phyloP scores from a whole-genome alignment of 2,797 vertebrate species.

The Arctocebus calabarensis region DNA sequence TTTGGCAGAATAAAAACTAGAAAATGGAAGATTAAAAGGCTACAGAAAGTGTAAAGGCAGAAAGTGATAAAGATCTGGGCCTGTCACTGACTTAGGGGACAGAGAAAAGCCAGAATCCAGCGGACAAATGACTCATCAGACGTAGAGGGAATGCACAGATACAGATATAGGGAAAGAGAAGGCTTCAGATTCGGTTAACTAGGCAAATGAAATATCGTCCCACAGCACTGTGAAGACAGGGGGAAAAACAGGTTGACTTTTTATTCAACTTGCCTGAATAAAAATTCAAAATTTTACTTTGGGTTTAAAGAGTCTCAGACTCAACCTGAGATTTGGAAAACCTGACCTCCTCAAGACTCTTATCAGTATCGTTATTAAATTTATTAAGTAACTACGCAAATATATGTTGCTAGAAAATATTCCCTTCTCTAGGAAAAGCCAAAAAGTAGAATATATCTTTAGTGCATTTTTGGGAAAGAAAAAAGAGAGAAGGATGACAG shows the following conservation, averaged over 20 bases:
- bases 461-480: neutral
- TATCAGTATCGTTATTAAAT: slow-evolving; percentile 16
- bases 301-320: slow-evolving; percentile 39
- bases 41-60: neutral
- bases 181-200: neutral
- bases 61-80: neutral
- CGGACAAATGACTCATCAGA: neutral
- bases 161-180: slow-evolving; percentile 8
- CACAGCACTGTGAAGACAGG: neutral
- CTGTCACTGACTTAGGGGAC: neutral
- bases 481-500: neutral
- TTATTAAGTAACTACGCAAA: slow-evolving; percentile 13
- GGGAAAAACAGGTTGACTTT: neutral
- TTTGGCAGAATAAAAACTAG: neutral
- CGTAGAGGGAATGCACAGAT: neutral
- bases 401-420: slow-evolving; percentile 19
- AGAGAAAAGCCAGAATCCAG: neutral
- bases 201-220: neutral
- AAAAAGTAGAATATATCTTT: neutral
- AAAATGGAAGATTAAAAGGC: neutral
- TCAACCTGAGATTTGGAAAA: slow-evolving; percentile 6
- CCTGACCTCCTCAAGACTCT: slow-evolving; percentile 18
- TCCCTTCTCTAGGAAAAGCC: neutral
- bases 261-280: neutral
- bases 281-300: slow-evolving; percentile 12